Conservation (phyloP, 2,797 vertebrate genomes). For the Hipposideros larvatus region DNA sequence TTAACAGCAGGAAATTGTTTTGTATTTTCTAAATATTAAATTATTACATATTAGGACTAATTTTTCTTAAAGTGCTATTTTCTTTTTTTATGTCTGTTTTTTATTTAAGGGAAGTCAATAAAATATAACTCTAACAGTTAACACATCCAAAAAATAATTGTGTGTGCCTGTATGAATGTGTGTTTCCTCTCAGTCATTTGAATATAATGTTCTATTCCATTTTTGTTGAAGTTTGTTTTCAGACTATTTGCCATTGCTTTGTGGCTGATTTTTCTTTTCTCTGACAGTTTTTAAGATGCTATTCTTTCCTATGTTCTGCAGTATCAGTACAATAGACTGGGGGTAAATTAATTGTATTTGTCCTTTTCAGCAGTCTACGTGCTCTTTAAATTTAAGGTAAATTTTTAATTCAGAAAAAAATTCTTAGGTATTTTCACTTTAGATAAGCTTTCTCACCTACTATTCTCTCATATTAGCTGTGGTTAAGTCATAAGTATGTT, state of each 20-base stretch:
- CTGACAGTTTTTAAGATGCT: not conserved
- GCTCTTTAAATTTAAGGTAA: not conserved
- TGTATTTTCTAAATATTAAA: not conserved
- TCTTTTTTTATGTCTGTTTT: not conserved
- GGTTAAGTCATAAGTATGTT: not conserved
- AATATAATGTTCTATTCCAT: not conserved
- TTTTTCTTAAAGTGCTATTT: not conserved
- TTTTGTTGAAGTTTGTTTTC: not conserved
- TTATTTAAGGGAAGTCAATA: not conserved
- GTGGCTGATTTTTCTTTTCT: not conserved
- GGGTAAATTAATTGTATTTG: not conserved
- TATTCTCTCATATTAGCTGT: not conserved
- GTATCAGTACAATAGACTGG: not conserved
- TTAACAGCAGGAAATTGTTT: not conserved
- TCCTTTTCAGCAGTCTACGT: not conserved
- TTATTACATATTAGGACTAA: not conserved
- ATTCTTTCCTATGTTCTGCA: not conserved
- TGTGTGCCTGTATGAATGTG: not conserved
- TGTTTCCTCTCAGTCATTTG: not conserved
- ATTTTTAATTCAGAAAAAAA: slow-evolving; percentile 24
- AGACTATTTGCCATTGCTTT: not conserved
- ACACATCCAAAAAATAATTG: not conserved
- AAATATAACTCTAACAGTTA: not conserved
- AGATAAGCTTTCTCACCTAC: not conserved
- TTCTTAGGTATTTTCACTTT: not conserved